Evolutionary conservation across 2,113 vertebrate species (phyloP), one percentile per base, ranked within the genome.

Genomic region (Pantherophis guttatus): DNA sequence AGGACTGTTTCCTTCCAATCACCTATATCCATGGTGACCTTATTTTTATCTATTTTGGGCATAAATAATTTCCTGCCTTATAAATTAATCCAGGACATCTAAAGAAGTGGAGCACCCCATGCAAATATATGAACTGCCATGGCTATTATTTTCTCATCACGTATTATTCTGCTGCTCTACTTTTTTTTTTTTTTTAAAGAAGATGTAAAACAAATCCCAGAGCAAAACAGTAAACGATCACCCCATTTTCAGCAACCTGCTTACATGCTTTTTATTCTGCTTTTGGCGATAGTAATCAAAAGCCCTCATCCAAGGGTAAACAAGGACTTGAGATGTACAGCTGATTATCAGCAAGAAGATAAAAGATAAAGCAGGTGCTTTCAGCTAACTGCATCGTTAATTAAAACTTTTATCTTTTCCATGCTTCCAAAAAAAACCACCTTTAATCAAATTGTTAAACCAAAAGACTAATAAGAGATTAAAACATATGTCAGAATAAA

Each of bases 391-490:
- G 58, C 26, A 86, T 8, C 29, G 86, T 59, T 90, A 86, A 93
- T 90, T 93, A 93, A 85, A 90, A 59, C 9, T 10, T 81, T 90
- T 81, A 75, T 92, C 29, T 86, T 86, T 62, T 24, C 54, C 75
- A 86, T 86, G 24, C 55, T 59, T 58, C 55, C 21, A 44, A 59
- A 26, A 10, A 93, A 39, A 48, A 0, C 26, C 29, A 62, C 59
- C 89, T 92, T 94, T 86, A 92, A 91, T 88, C 88, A 93, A 86
- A 90, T 93, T 92, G 89, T 90, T 91, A 91, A 95, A 89, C 2
- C 59, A 94, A 93, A 90, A 24, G 19, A 94, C 94, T 94, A 95
- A 95, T 92, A 86, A 89, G 90, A 95, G 17, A 58, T 93, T 90
- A 92, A 93, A 95, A 65, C n/a, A 90, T 89, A 10, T 0, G 3